Conservation (phyloP, 2,888 invertebrate genomes). For the Ochropleura plecta region DNA sequence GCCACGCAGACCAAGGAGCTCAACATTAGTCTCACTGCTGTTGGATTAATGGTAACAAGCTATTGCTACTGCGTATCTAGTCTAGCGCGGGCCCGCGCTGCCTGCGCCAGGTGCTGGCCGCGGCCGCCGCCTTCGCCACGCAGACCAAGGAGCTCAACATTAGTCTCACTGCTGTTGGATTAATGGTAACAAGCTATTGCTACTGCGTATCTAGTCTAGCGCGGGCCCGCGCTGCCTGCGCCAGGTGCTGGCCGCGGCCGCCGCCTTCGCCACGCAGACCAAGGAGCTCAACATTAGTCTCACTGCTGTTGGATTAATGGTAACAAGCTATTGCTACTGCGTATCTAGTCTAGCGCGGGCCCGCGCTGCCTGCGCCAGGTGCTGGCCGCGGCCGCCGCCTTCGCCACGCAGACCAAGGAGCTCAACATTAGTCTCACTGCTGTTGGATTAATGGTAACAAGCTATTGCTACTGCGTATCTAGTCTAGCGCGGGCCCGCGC, state of each 20-base stretch:
- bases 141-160: conserved; percentile 99
- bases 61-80: too few relatives aligned
- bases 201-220: conserved; percentile 77
- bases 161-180: conserved; percentile 98
- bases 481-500: conserved; percentile 95
- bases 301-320: conserved; percentile 99
- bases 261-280: conserved; percentile 98
- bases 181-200: conserved; percentile 92
- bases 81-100: conserved; percentile 96
- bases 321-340: conserved; percentile 74
- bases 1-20: conserved; percentile 98
- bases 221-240: conserved; percentile 98
- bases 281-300: conserved; percentile 99
- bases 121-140: conserved; percentile 98
- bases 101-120: conserved; percentile 96
- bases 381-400: conserved; percentile 98
- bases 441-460: conserved; percentile 96
- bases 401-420: conserved; percentile 98
- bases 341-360: conserved; percentile 93
- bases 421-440: conserved; percentile 99
- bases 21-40: conserved; percentile 99
- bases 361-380: conserved; percentile 97
- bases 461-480: too few relatives aligned
- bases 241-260: conserved; percentile 97
- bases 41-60: conserved; percentile 95